phyloP scores from a whole-genome alignment of 2,797 vertebrate species.

The Acridotheres tristis region DNA sequence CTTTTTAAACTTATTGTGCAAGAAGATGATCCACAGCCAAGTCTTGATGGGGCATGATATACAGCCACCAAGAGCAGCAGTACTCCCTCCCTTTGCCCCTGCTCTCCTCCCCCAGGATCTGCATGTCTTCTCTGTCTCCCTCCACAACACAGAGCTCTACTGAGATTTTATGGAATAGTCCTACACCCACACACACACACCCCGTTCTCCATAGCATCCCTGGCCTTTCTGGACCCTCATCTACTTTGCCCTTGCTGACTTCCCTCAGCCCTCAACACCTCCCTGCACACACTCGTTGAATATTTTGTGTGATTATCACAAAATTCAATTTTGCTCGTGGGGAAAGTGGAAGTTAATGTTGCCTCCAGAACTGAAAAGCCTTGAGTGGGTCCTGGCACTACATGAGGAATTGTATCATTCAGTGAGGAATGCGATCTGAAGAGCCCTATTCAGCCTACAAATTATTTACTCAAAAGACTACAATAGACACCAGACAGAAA shows the following conservation, averaged over 20 bases:
- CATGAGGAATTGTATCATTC: constrained; percentile 25
- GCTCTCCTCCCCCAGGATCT: neutral
- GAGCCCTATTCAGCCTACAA: constrained; percentile 23
- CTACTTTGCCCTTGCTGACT: neutral
- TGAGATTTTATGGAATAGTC: neutral
- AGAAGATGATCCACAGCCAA: neutral
- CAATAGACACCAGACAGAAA: constrained; percentile 39
- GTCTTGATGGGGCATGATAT: neutral
- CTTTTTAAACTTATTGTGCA: neutral
- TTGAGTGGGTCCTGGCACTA: constrained; percentile 31
- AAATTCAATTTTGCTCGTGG: neutral
- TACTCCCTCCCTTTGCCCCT: neutral
- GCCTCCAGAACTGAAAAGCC: constrained; percentile 10
- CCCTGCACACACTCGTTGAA: neutral
- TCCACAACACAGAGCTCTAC: neutral
- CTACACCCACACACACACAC: neutral
- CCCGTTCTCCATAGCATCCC: neutral
- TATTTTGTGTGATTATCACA: neutral
- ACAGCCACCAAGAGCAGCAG: neutral
- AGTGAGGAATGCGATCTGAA: constrained; percentile 47
- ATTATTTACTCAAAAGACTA: constrained; percentile 45
- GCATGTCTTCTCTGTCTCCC: neutral
- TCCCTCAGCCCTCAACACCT: neutral
- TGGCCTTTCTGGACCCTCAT: neutral
- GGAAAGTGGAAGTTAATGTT: neutral